Base-by-base conservation (phyloP, 2,797 vertebrate species). In the Pteropus rufus region DNA sequence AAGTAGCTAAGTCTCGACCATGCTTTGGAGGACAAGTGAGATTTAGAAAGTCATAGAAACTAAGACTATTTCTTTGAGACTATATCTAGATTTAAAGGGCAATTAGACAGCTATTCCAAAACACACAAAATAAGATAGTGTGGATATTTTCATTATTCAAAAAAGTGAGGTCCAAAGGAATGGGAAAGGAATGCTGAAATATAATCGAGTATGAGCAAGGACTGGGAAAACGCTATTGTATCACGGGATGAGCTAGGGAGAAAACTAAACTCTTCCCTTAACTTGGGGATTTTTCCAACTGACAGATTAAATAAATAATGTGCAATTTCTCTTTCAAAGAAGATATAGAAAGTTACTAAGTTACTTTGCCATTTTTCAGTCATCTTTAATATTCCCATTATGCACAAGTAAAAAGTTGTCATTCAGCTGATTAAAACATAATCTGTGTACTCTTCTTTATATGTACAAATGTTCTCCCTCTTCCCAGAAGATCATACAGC, bases 191-290 rank as follows among this genome's bases (percentile, higher is more conserved):
- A 77, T 60, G 41, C 4, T 62, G 39, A 67, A 56, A 69, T n/a
- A 29, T 29, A 60, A 89, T 58, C 9, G 49, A 34, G 31, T 39
- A 39, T 26, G 12, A 87, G 70, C 21, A 29, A 9, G 18, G 36
- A 56, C 0, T 46, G 15, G 29, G 29, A 41, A 89, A 58, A 72
- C 2, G 34, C 26, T 29, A 58, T 29, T 29, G 39, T 15, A 29
- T 41, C 29, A 36, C 6, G 41, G 62, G 23, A 36, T 31, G 16
- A 70, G 56, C 62, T 91, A 36, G 8, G 10, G 24, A 91, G 91
- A 95, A 95, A 82, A 93, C n/a, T 29, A 91, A 80, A 89, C 11
- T 49, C 60, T 44, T 16, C 72, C 67, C 14, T 93, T 56, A 81
- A 58, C 26, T 54, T 69, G 39, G 15, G 15, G 21, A 23, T 76